Evolutionary conservation across 2,797 vertebrate genomes (phyloP).

Genomic region (Schizopygopsis pylzovi): DNA sequence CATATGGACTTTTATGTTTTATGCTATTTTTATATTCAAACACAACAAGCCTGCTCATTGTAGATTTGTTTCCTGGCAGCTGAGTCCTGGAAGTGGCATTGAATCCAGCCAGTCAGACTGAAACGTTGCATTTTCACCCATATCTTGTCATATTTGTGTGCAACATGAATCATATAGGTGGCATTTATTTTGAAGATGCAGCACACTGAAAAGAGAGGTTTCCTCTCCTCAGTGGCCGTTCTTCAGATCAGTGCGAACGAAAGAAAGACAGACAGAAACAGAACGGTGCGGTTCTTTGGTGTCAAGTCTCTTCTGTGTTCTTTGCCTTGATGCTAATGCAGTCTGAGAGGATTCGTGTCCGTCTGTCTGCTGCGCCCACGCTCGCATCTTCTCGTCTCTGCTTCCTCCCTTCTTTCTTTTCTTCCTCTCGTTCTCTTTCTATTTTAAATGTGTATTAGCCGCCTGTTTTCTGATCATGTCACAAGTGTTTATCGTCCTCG

Average conservation of each 20-base stretch:
- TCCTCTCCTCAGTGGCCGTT: constrained; percentile 21
- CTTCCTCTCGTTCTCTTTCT: not conserved
- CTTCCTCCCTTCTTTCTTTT: constrained; percentile 32
- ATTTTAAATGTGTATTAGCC: constrained; percentile 25
- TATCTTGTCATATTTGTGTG: not conserved
- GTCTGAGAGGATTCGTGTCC: constrained; percentile 65
- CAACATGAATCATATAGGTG: not conserved
- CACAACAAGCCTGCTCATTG: not conserved
- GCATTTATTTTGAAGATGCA: not conserved
- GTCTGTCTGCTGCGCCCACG: constrained; percentile 65
- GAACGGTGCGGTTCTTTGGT: constrained; percentile 63
- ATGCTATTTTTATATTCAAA: too few species aligned
- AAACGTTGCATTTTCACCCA: not conserved
- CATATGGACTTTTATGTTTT: too few species aligned
- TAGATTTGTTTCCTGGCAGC: not conserved
- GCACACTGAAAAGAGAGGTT: not conserved
- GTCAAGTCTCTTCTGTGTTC: constrained; percentile 70
- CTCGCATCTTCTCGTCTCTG: constrained; percentile 32
- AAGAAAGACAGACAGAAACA: not conserved
- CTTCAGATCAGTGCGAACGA: constrained; percentile 6
- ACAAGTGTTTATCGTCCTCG: constrained; percentile 20
- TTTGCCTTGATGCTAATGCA: constrained; percentile 70
- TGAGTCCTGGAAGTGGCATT: not conserved
- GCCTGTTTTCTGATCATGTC: constrained; percentile 30
- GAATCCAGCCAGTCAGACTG: not conserved